A percentile compares a stretch with the other conserved stretches of the same genome.
These are phyloP conservation scores for Lepidonotus clava DNA, from an alignment of 2,888 invertebrate genomes.

Conservation along the genomic window DNA sequence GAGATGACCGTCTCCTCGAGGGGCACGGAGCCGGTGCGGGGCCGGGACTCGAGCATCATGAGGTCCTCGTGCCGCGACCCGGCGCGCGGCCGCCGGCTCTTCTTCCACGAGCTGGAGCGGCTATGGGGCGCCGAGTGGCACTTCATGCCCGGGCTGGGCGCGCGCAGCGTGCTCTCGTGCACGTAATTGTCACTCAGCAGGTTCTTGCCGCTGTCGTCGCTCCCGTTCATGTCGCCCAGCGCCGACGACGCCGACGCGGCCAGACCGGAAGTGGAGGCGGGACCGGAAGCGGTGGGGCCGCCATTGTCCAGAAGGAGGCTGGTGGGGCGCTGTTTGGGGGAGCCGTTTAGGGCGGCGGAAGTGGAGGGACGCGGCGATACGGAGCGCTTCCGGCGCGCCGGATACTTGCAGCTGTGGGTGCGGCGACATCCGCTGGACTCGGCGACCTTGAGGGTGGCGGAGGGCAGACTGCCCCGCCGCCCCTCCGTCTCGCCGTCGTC, in stretches of 20 bases:
- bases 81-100: conserved; percentile 67
- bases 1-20: conserved; percentile 62
- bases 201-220: conserved; percentile 24
- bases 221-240: neutral
- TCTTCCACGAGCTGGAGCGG: conserved; percentile 74
- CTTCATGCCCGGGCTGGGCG: conserved; percentile 57
- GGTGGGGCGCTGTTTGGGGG: conserved; percentile 38
- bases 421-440: conserved; percentile 45
- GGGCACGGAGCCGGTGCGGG: conserved; percentile 68
- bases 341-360: no score
- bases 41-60: conserved; percentile 31
- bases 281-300: neutral
- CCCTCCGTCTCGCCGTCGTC: neutral
- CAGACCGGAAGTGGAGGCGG: neutral
- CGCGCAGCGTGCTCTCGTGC: conserved; percentile 43
- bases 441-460: conserved; percentile 19
- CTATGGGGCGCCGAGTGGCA: conserved; percentile 70
- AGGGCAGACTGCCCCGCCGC: conserved; percentile 51
- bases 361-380: conserved; percentile 13
- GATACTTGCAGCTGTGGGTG: conserved; percentile 54
- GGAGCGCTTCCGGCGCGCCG: conserved; percentile 14
- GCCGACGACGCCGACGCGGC: conserved; percentile 1
- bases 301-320: conserved; percentile 45
- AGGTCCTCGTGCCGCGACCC: conserved; percentile 16
- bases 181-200: conserved; percentile 49